phyloP scores from a whole-genome alignment of 2,113 vertebrate genomes.

The Vicugna pacos region DNA sequence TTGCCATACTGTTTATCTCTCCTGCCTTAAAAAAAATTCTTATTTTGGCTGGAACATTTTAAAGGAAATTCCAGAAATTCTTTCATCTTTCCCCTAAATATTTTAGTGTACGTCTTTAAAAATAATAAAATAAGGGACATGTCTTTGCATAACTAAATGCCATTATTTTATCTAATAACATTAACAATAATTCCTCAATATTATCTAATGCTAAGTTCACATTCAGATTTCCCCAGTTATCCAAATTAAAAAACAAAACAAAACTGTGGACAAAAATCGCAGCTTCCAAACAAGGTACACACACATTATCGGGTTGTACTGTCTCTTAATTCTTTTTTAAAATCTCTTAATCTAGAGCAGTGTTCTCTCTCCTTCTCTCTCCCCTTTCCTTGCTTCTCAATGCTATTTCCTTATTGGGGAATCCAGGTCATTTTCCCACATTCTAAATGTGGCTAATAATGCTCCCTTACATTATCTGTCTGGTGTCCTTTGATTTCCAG shows the following conservation, averaged over 20 bases:
- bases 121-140: background rate
- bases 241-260: background rate
- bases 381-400: background rate
- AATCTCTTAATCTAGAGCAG: background rate
- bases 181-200: background rate
- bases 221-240: background rate
- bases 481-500: background rate
- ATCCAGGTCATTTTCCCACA: background rate
- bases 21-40: background rate
- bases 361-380: background rate
- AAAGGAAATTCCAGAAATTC: constrained; percentile 39
- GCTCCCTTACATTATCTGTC: background rate
- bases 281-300: background rate
- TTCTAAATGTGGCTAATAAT: background rate
- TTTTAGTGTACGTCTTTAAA: background rate
- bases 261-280: background rate
- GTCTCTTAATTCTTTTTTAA: background rate
- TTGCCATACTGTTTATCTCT: background rate
- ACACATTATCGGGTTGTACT: background rate
- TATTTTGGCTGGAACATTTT: background rate
- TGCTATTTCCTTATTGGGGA: background rate
- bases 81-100: background rate
- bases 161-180: constrained; percentile 32
- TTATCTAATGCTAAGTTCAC: background rate
- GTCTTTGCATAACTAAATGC: background rate